Evolutionary conservation across 1,140 invertebrate species (phyloP).

Genomic region (Pristionchus pacificus): DNA sequence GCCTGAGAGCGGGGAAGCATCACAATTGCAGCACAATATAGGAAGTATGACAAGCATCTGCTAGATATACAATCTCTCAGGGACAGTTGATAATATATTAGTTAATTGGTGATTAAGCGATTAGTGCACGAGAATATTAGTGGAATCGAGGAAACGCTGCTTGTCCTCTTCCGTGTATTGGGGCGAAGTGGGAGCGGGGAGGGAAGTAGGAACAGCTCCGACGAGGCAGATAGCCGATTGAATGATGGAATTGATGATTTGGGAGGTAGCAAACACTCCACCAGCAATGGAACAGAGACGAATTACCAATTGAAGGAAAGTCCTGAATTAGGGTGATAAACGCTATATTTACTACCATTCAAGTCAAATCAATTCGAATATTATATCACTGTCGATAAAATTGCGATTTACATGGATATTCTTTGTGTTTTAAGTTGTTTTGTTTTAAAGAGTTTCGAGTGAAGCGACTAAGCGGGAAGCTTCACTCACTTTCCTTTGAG

Average conservation of each 20-base stretch:
- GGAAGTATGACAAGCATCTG: too few species aligned
- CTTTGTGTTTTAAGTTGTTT: too few species aligned
- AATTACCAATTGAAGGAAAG: slow-evolving; percentile 46
- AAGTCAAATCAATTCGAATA: neutral
- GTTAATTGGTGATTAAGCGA: too few species aligned
- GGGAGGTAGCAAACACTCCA: slow-evolving; percentile 52
- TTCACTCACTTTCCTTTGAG: too few species aligned
- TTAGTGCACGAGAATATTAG: slow-evolving; percentile 3
- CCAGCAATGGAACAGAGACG: slow-evolving; percentile 51
- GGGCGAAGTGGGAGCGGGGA: neutral
- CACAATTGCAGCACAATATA: too few species aligned
- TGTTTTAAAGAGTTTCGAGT: too few species aligned
- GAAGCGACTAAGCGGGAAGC: too few species aligned
- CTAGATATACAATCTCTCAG: too few species aligned
- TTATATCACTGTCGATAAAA: too few species aligned
- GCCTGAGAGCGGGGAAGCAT: too few species aligned
- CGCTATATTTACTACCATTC: slow-evolving; percentile 1
- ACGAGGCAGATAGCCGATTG: slow-evolving; percentile 5
- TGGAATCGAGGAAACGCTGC: neutral
- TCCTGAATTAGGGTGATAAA: slow-evolving; percentile 29
- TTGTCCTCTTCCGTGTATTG: neutral
- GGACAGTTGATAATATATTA: too few species aligned
- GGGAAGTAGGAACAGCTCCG: neutral
- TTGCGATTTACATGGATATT: too few species aligned
- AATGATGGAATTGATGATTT: slow-evolving; percentile 37